Conservation (phyloP, 2,888 invertebrate genomes). For the Cryptocephalus moraei region DNA sequence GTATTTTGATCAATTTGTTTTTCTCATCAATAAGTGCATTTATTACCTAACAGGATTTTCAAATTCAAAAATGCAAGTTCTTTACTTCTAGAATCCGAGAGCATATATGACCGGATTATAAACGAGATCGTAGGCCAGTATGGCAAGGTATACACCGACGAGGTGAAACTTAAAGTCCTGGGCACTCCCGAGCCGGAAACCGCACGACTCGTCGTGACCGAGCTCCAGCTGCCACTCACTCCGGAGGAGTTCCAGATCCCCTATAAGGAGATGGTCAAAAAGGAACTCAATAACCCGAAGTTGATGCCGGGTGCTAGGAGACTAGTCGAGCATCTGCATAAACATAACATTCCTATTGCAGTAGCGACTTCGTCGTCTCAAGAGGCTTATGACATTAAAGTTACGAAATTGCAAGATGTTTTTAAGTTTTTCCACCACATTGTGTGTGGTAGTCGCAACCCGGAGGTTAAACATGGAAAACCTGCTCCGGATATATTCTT, state of each 20-base stretch:
- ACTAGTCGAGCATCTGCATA: conserved; percentile 42
- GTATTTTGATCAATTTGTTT: no score
- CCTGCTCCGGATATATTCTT: conserved; percentile 62
- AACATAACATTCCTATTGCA: conserved; percentile 53
- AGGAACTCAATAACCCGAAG: conserved; percentile 44
- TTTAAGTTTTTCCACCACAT: conserved; percentile 46
- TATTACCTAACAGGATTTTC: no score
- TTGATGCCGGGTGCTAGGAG: conserved; percentile 46
- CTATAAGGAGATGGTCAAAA: conserved; percentile 38
- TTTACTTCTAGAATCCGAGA: conserved; percentile 60
- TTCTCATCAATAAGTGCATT: no score
- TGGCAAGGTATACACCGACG: conserved; percentile 68
- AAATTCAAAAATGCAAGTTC: no score
- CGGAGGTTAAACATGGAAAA: conserved; percentile 59
- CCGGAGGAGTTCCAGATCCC: conserved; percentile 48
- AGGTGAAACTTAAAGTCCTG: conserved; percentile 46
- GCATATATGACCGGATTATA: conserved; percentile 65
- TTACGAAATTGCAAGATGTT: conserved; percentile 40
- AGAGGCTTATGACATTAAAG: conserved; percentile 46
- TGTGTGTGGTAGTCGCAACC: conserved; percentile 54
- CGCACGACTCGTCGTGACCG: conserved; percentile 42
- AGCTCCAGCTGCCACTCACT: conserved; percentile 51
- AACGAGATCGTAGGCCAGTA: conserved; percentile 57
- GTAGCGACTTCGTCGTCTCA: conserved; percentile 58
- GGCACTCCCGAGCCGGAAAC: conserved; percentile 44